Conservation (phyloP, 2,888 invertebrate species). For the Arctia plantaginis region DNA sequence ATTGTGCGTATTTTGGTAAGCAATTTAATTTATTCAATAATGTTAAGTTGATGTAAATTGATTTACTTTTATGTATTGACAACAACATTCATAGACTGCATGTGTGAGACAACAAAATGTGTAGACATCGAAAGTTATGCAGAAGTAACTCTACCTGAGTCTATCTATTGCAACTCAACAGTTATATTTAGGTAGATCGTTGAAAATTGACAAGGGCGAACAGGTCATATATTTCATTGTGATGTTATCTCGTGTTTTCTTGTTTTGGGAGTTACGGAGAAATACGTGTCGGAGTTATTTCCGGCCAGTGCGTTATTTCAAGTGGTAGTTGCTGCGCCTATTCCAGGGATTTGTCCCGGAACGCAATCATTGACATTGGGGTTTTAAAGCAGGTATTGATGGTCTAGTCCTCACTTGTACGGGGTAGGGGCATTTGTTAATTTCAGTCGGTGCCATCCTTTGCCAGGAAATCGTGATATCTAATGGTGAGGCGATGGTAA, state of each 20-base stretch:
- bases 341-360: no score
- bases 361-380: no score
- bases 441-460: no score
- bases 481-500: no score
- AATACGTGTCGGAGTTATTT: no score
- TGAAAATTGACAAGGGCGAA: background rate
- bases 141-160: slow-evolving; percentile 36
- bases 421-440: no score
- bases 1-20: slow-evolving; percentile 31
- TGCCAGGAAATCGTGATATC: no score
- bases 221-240: background rate
- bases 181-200: background rate
- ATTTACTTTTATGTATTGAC: background rate
- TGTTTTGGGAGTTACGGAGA: background rate
- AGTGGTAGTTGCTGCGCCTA: no score
- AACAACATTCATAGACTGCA: background rate
- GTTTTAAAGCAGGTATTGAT: no score
- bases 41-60: slow-evolving; percentile 10
- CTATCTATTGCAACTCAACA: background rate
- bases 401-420: no score
- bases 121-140: slow-evolving; percentile 41
- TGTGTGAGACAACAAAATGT: background rate
- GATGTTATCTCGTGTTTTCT: background rate
- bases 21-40: background rate
- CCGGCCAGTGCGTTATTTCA: no score